These are phyloP conservation scores for Calosoma granatense DNA, from an alignment of 1,140 invertebrate genomes.

Conservation along the genomic window DNA sequence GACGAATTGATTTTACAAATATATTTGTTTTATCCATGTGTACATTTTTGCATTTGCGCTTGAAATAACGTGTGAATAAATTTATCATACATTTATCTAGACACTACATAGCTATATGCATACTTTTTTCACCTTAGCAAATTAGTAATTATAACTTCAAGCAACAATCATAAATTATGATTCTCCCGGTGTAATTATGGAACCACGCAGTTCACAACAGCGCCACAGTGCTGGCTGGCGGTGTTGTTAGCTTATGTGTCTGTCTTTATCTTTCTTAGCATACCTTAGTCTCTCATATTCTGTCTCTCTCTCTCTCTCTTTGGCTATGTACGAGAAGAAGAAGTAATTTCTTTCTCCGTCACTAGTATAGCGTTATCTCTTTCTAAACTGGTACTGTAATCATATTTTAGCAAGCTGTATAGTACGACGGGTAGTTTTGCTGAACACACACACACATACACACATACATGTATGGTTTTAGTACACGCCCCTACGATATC, in stretches of 20 bases:
- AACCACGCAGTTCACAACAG: neutral
- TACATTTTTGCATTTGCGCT: too few species aligned
- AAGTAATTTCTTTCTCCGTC: constrained; percentile 1
- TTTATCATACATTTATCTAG: too few species aligned
- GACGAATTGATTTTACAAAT: too few species aligned
- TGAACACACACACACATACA: too few species aligned
- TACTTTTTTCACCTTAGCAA: too few species aligned
- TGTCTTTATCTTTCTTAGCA: neutral
- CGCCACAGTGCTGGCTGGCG: neutral
- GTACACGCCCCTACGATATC: neutral
- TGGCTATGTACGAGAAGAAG: neutral
- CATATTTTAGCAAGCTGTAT: neutral
- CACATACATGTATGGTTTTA: too few species aligned
- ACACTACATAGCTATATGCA: too few species aligned
- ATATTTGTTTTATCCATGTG: too few species aligned
- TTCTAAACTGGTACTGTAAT: neutral
- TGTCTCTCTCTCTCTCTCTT: neutral
- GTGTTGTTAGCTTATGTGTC: too few species aligned
- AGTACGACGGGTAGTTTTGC: neutral
- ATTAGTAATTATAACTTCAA: too few species aligned
- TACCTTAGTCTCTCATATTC: neutral
- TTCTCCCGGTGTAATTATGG: neutral
- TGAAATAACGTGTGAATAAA: too few species aligned
- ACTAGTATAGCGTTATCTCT: neutral
- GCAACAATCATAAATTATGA: too few species aligned